Evolutionary conservation across 2,888 invertebrate species (phyloP).

Genomic region (Callinectes sapidus): DNA sequence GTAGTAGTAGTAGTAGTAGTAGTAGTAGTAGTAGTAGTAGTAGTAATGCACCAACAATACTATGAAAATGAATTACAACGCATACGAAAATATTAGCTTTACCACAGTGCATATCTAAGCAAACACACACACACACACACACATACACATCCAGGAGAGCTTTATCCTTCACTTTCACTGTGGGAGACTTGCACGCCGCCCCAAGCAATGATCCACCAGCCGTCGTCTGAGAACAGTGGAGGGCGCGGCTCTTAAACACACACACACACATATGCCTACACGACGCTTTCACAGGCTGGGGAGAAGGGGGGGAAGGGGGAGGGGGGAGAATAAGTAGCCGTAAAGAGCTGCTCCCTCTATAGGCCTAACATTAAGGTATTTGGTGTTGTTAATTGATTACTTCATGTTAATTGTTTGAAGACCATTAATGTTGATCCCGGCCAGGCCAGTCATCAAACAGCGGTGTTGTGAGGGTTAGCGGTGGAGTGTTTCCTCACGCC

Average conservation of each 20-base stretch:
- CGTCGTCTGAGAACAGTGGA: neutral
- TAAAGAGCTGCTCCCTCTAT: neutral
- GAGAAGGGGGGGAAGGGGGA: too few species aligned
- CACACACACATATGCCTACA: neutral
- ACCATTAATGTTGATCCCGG: neutral
- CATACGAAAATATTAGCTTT: too few species aligned
- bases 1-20: too few species aligned
- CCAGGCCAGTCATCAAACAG: neutral
- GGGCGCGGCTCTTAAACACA: neutral
- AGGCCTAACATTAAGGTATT: neutral
- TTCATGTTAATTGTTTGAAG: neutral
- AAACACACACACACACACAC: constrained; percentile 20
- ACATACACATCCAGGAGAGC: neutral
- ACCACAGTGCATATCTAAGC: neutral
- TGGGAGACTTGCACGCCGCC: neutral
- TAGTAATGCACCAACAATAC: too few species aligned
- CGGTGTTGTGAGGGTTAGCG: neutral
- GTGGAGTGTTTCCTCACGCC: neutral
- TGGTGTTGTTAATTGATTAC: neutral
- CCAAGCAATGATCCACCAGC: constrained; percentile 14
- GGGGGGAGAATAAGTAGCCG: neutral
- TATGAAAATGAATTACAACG: too few species aligned
- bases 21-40: too few species aligned
- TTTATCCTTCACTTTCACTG: neutral
- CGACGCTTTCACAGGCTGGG: neutral